Evolutionary conservation across 2,113 vertebrate genomes (phyloP).

Genomic region (Blennius ocellaris): DNA sequence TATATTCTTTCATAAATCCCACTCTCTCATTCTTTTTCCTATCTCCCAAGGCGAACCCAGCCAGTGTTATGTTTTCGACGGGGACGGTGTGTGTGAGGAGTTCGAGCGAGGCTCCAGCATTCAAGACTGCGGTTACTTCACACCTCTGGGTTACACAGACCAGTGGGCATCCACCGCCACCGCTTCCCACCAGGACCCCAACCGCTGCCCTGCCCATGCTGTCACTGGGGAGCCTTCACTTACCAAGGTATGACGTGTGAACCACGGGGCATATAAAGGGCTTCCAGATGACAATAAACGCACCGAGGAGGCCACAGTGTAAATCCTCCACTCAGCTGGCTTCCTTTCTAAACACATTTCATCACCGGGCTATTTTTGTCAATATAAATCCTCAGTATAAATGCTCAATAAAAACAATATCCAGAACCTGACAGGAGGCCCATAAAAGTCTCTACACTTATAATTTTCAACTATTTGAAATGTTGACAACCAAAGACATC

Average conservation of each 20-base stretch:
- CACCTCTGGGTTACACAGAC: slow-evolving; percentile 87
- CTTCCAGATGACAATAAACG: slow-evolving; percentile 9
- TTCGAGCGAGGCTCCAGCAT: slow-evolving; percentile 88
- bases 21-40: slow-evolving; percentile 40
- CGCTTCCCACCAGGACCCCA: slow-evolving; percentile 85
- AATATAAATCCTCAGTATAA: no score
- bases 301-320: background rate
- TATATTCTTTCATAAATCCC: slow-evolving; percentile 66
- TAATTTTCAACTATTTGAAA: background rate
- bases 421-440: no score
- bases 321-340: slow-evolving; percentile 5
- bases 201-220: slow-evolving; percentile 85
- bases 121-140: slow-evolving; percentile 89
- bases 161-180: slow-evolving; percentile 90
- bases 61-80: slow-evolving; percentile 89
- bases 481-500: background rate
- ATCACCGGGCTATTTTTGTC: no score
- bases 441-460: background rate
- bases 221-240: slow-evolving; percentile 88
- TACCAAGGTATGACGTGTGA: slow-evolving; percentile 81
- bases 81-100: slow-evolving; percentile 90
- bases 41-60: slow-evolving; percentile 90
- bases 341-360: background rate
- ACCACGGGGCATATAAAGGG: slow-evolving; percentile 4
- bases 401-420: no score